Evolutionary conservation across 2,888 invertebrate genomes (phyloP).

Genomic region (Drosophila bunnanda): DNA sequence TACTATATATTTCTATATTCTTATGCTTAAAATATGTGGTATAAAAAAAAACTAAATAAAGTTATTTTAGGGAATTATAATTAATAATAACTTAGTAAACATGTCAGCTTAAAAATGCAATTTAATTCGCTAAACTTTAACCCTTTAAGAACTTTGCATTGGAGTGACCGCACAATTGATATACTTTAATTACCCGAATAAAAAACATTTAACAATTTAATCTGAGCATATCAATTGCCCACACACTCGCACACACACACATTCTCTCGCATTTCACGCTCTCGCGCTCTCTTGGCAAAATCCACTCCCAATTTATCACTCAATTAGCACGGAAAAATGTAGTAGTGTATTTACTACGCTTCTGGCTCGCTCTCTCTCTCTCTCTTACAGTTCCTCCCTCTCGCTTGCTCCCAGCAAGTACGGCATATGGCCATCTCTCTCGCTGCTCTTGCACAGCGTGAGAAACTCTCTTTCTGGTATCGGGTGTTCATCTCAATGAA

Average conservation of each 20-base stretch:
- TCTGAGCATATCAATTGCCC: conserved; percentile 82
- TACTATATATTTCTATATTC: conserved; percentile 3
- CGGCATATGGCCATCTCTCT: conserved; percentile 21
- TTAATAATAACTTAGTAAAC: neutral
- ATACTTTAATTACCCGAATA: conserved; percentile 82
- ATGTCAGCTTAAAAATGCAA: neutral
- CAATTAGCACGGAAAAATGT: conserved; percentile 83
- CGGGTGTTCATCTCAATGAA: conserved; percentile 83
- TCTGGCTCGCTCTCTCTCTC: conserved; percentile 52
- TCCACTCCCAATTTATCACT: conserved; percentile 83
- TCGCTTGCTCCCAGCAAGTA: conserved; percentile 36
- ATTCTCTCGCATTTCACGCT: conserved; percentile 63
- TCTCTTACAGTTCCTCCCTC: conserved; percentile 6
- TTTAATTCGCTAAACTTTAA: neutral
- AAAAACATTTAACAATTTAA: conserved; percentile 83
- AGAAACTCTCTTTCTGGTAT: conserved; percentile 62
- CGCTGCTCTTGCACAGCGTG: conserved; percentile 42
- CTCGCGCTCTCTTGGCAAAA: conserved; percentile 74
- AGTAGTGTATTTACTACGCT: conserved; percentile 82
- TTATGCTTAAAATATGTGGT: neutral
- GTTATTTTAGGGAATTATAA: neutral
- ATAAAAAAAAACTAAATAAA: neutral
- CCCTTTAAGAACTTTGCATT: conserved; percentile 1
- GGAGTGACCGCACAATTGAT: conserved; percentile 71
- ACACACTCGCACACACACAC: conserved; percentile 27